Evolutionary conservation across 2,797 vertebrate genomes (phyloP).

Genomic region (Notolabrus celidotus): DNA sequence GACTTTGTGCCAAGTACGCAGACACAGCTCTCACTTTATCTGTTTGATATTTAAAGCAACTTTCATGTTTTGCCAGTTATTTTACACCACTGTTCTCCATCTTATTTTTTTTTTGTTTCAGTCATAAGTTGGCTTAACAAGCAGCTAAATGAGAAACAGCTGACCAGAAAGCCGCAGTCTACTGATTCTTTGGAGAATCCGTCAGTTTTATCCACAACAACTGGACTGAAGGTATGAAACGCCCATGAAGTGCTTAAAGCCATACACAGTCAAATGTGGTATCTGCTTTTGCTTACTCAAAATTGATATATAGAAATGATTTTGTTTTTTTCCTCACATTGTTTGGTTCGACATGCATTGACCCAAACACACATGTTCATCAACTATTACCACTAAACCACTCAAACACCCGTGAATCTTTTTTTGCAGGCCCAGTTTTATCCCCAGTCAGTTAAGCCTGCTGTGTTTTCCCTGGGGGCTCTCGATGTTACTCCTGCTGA

Average conservation of each 20-base stretch:
- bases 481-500: slow-evolving; percentile 60
- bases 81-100: background rate
- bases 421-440: slow-evolving; percentile 87
- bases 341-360: too few species aligned
- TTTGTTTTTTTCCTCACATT: too few species aligned
- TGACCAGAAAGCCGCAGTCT: slow-evolving; percentile 80
- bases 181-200: slow-evolving; percentile 75
- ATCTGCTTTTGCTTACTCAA: too few species aligned
- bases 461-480: slow-evolving; percentile 43
- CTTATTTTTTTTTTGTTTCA: slow-evolving; percentile 61
- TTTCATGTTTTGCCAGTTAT: background rate
- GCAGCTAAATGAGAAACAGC: slow-evolving; percentile 94
- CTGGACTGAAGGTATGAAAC: slow-evolving; percentile 73
- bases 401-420: slow-evolving; percentile 50
- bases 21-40: too few species aligned
- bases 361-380: too few species aligned
- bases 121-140: slow-evolving; percentile 97
- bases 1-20: too few species aligned
- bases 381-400: background rate
- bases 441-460: slow-evolving; percentile 78
- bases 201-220: slow-evolving; percentile 38
- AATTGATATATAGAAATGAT: too few species aligned
- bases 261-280: slow-evolving; percentile 70
- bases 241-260: slow-evolving; percentile 25
- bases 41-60: background rate